These are phyloP conservation scores for Rhingia campestris DNA, from an alignment of 2,888 invertebrate genomes.

Conservation along the genomic window DNA sequence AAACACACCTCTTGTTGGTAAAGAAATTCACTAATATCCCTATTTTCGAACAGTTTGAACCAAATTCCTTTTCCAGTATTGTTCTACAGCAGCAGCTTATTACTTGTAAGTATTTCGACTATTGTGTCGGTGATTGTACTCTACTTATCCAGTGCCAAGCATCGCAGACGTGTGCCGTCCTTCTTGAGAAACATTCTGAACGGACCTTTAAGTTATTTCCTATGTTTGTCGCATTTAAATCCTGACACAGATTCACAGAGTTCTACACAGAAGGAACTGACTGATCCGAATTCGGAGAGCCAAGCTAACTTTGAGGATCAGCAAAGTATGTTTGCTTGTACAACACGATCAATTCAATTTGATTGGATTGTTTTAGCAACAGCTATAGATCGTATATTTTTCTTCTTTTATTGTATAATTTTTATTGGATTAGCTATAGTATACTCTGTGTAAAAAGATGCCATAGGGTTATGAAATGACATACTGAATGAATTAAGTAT, in stretches of 20 bases:
- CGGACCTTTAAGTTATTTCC: conserved; percentile 78
- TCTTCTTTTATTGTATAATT: conserved; percentile 84
- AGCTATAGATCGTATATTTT: conserved; percentile 86
- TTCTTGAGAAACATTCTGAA: conserved; percentile 79
- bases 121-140: conserved; percentile 84
- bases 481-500: background rate
- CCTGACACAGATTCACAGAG: conserved; percentile 75
- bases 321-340: conserved; percentile 64
- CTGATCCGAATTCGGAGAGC: conserved; percentile 55
- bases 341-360: conserved; percentile 82
- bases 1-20: conserved; percentile 83
- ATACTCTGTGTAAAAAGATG: conserved; percentile 76
- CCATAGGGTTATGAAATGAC: background rate
- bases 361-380: conserved; percentile 87
- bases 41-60: too few species aligned
- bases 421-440: conserved; percentile 82
- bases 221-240: conserved; percentile 71
- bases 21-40: conserved; percentile 55
- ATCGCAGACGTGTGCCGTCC: conserved; percentile 83
- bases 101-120: conserved; percentile 84
- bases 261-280: conserved; percentile 74
- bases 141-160: conserved; percentile 83
- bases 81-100: conserved; percentile 84
- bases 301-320: conserved; percentile 73
- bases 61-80: conserved; percentile 81